Conservation (phyloP, 2,113 vertebrate genomes). For the Apaloderma vittatum region DNA sequence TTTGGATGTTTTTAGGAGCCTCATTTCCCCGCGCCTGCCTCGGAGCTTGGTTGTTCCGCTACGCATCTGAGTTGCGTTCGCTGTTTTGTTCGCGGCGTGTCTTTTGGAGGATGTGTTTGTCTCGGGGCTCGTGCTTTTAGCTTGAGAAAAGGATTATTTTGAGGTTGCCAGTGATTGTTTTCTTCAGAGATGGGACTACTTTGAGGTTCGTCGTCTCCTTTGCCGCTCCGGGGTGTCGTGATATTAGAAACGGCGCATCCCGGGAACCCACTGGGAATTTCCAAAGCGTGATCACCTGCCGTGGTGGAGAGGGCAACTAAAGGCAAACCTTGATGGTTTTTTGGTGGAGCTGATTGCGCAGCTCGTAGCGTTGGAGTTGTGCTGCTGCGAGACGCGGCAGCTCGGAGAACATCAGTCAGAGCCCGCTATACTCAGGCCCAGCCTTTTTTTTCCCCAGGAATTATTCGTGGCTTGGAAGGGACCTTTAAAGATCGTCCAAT, state of each 20-base stretch:
- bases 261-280: background rate
- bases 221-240: too few relatives aligned
- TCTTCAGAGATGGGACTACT: too few relatives aligned
- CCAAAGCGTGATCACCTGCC: background rate
- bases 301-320: rapidly evolving
- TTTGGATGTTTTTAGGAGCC: too few relatives aligned
- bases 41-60: background rate
- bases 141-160: too few relatives aligned
- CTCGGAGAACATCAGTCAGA: background rate
- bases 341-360: background rate
- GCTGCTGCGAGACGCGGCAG: rapidly evolving
- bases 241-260: too few relatives aligned
- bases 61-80: background rate
- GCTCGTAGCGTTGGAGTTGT: rapidly evolving
- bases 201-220: too few relatives aligned
- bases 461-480: background rate
- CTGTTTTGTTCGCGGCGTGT: too few relatives aligned
- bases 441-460: background rate
- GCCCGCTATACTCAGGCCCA: rapidly evolving
- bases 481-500: background rate
- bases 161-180: too few relatives aligned
- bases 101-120: too few relatives aligned
- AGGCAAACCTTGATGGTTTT: rapidly evolving
- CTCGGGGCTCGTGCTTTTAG: rapidly evolving
- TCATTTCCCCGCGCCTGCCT: background rate